A percentile compares a stretch with the other conserved stretches of the same genome.
Evolutionary conservation across 2,113 vertebrate genomes (phyloP).

Genomic region (Poeciliopsis prolifica): DNA sequence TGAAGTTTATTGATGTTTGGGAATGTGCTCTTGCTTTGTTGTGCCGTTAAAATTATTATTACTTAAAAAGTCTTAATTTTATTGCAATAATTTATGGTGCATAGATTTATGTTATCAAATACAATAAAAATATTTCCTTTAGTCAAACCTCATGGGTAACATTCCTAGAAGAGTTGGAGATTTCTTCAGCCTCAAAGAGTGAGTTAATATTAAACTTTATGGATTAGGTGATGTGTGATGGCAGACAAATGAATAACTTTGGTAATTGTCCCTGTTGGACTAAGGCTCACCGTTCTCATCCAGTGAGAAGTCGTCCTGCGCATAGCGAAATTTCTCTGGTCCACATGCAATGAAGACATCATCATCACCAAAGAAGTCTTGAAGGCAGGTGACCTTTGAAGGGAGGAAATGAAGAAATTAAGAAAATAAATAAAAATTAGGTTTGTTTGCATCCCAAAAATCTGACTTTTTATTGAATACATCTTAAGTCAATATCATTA

Average conservation of each 20-base stretch:
- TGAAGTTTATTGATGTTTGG: too few relatives aligned
- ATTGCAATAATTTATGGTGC: too few relatives aligned
- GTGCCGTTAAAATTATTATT: too few relatives aligned
- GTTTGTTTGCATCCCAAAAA: neutral
- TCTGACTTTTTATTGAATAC: neutral
- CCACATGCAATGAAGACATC: slow-evolving; percentile 98
- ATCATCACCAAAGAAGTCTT: slow-evolving; percentile 98
- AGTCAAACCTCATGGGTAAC: too few relatives aligned
- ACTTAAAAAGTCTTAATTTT: too few relatives aligned
- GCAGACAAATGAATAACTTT: neutral
- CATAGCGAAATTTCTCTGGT: slow-evolving; percentile 97
- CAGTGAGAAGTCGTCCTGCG: slow-evolving; percentile 97
- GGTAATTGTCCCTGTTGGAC: neutral
- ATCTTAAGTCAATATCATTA: neutral
- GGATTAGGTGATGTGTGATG: neutral
- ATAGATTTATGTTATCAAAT: neutral
- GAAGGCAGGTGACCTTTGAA: slow-evolving; percentile 94
- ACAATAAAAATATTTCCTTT: neutral
- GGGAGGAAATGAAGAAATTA: neutral
- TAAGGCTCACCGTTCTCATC: slow-evolving; percentile 91
- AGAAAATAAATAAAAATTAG: too few relatives aligned
- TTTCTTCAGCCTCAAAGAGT: neutral
- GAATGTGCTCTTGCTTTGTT: too few relatives aligned
- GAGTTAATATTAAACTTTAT: neutral
- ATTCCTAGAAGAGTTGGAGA: neutral